These are phyloP conservation scores for Hyposoter dolosus DNA, from an alignment of 2,888 invertebrate species.

Conservation along the genomic window DNA sequence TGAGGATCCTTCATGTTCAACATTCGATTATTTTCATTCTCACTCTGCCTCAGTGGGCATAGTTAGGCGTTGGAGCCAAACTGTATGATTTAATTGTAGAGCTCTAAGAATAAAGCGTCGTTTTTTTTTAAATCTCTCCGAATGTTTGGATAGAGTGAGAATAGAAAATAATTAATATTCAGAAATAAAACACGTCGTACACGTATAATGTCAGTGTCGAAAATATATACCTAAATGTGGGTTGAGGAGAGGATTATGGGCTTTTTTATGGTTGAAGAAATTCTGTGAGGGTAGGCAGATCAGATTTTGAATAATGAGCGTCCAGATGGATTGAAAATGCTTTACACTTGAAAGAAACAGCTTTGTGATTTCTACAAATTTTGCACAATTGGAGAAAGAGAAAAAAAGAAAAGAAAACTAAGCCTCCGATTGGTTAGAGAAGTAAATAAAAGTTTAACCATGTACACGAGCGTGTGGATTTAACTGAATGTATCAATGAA, in stretches of 20 bases:
- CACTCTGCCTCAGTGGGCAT: neutral
- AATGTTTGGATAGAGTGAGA: neutral
- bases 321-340: slow-evolving; percentile 48
- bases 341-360: slow-evolving; percentile 46
- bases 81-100: neutral
- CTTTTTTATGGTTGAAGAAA: slow-evolving; percentile 47
- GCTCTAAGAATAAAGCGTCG: neutral
- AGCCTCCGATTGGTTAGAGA: slow-evolving; percentile 11
- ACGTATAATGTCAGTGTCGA: slow-evolving; percentile 69
- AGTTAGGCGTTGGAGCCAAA: neutral
- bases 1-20: slow-evolving; percentile 18
- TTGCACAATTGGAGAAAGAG: neutral
- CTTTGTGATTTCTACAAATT: slow-evolving; percentile 52
- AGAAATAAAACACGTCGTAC: slow-evolving; percentile 6
- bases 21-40: slow-evolving; percentile 10
- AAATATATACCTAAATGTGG: slow-evolving; percentile 79
- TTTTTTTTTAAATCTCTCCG: neutral
- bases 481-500: slow-evolving; percentile 60
- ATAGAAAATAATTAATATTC: neutral
- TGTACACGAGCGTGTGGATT: slow-evolving; percentile 61
- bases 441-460: slow-evolving; percentile 13
- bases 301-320: slow-evolving; percentile 56
- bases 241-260: slow-evolving; percentile 69
- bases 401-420: neutral
- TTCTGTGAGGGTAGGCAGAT: slow-evolving; percentile 55